A percentile compares a stretch with the other conserved stretches of the same genome.
Evolutionary conservation across 2,888 invertebrate genomes (phyloP).

Genomic region (Ochropacha duplaris): DNA sequence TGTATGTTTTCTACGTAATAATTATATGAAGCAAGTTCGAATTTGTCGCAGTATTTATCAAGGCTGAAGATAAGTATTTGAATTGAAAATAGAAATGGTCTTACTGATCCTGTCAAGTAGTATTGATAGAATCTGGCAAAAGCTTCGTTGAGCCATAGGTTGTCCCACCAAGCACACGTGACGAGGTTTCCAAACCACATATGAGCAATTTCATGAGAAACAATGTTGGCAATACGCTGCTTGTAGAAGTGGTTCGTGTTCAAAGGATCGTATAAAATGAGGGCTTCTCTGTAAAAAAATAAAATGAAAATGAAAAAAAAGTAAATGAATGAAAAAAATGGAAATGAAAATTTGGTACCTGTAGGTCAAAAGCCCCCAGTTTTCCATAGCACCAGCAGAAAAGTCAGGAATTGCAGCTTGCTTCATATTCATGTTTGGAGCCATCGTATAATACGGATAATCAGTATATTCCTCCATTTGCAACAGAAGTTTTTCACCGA

Average conservation of each 20-base stretch:
- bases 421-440: slow-evolving; percentile 79
- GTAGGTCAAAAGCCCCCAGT: slow-evolving; percentile 92
- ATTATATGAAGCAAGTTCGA: too few species aligned
- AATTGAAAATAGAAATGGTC: slow-evolving; percentile 9
- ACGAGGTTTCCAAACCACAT: slow-evolving; percentile 92
- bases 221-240: slow-evolving; percentile 85
- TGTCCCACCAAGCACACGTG: slow-evolving; percentile 89
- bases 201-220: slow-evolving; percentile 91
- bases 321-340: background rate
- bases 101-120: slow-evolving; percentile 79
- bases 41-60: too few species aligned
- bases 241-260: slow-evolving; percentile 81
- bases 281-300: slow-evolving; percentile 78
- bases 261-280: slow-evolving; percentile 74
- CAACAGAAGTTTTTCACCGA: slow-evolving; percentile 70
- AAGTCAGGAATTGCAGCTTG: slow-evolving; percentile 92
- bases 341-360: slow-evolving; percentile 60
- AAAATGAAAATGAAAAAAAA: background rate
- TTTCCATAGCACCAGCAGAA: slow-evolving; percentile 92
- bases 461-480: slow-evolving; percentile 84
- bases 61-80: too few species aligned
- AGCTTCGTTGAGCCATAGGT: slow-evolving; percentile 87
- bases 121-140: slow-evolving; percentile 90
- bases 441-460: slow-evolving; percentile 77
- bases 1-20: too few species aligned